phyloP scores from a whole-genome alignment of 2,797 vertebrate species.

The Crenichthys baileyi region DNA sequence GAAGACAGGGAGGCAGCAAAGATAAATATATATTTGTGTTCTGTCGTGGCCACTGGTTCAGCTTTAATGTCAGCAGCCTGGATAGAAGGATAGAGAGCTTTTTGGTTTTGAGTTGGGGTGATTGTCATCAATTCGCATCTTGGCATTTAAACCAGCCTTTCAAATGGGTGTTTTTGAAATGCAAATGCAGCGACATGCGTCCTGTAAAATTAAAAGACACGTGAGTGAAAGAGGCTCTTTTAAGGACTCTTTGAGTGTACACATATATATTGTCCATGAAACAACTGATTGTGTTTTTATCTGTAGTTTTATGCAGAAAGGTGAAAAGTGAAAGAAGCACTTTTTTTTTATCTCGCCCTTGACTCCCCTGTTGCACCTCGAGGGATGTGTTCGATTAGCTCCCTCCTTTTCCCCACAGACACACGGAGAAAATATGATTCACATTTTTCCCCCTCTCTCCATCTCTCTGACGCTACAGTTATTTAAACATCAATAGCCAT shows the following conservation, averaged over 20 bases:
- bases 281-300: slow-evolving; percentile 74
- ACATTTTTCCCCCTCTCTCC: slow-evolving; percentile 67
- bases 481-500: slow-evolving; percentile 87
- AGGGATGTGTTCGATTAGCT: slow-evolving; percentile 74
- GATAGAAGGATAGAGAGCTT: slow-evolving; percentile 41
- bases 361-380: slow-evolving; percentile 67
- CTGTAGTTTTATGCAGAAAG: slow-evolving; percentile 66
- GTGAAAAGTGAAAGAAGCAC: slow-evolving; percentile 33
- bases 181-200: slow-evolving; percentile 82
- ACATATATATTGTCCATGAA: slow-evolving; percentile 59
- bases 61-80: slow-evolving; percentile 83
- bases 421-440: slow-evolving; percentile 74
- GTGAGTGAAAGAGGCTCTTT: slow-evolving; percentile 65
- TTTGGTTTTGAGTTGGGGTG: slow-evolving; percentile 75
- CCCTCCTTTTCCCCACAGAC: slow-evolving; percentile 39
- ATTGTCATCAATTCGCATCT: slow-evolving; percentile 85
- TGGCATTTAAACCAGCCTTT: slow-evolving; percentile 87
- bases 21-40: slow-evolving; percentile 77
- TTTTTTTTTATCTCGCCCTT: slow-evolving; percentile 67
- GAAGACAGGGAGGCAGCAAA: slow-evolving; percentile 43
- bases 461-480: slow-evolving; percentile 81
- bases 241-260: slow-evolving; percentile 61
- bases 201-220: slow-evolving; percentile 80
- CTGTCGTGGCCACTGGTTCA: slow-evolving; percentile 73
- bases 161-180: slow-evolving; percentile 86